phyloP scores from a whole-genome alignment of 2,113 vertebrate genomes.

The Prolemur simus region DNA sequence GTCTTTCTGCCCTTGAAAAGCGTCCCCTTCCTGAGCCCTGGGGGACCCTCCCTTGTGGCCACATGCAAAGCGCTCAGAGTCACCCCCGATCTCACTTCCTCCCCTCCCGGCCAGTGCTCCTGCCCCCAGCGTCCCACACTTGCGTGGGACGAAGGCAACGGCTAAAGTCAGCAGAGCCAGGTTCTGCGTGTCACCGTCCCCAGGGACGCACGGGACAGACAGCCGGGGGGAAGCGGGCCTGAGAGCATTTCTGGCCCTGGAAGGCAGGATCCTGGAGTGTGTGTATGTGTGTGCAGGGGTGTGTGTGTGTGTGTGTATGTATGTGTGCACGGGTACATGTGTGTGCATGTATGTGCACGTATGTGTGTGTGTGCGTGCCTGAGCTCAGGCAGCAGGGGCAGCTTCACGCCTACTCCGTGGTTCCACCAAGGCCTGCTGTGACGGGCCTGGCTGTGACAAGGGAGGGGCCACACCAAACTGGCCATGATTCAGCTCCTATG shows the following conservation, averaged over 20 bases:
- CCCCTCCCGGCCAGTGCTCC: not conserved
- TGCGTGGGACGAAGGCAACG: not conserved
- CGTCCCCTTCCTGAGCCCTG: not conserved
- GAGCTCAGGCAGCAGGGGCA: not conserved
- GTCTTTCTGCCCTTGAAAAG: too few species aligned
- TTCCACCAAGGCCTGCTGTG: not conserved
- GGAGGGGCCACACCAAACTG: not conserved
- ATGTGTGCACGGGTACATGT: accelerated
- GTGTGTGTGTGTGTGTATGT: too few species aligned
- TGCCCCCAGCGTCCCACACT: not conserved
- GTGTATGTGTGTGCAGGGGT: too few species aligned
- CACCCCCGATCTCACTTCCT: not conserved
- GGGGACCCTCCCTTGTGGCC: not conserved
- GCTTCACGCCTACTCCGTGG: not conserved
- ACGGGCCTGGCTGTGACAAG: not conserved
- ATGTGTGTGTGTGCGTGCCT: accelerated
- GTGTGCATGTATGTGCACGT: accelerated
- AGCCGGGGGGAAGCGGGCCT: not conserved
- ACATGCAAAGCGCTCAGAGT: not conserved
- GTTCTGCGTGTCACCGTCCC: not conserved
- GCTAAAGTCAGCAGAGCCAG: not conserved
- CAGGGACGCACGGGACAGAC: not conserved
- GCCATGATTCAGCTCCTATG: not conserved
- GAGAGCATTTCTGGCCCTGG: not conserved
- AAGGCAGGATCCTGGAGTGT: not conserved